phyloP scores from a whole-genome alignment of 53 echinoderm and acorn worm genomes.

The Henricia sp. region DNA sequence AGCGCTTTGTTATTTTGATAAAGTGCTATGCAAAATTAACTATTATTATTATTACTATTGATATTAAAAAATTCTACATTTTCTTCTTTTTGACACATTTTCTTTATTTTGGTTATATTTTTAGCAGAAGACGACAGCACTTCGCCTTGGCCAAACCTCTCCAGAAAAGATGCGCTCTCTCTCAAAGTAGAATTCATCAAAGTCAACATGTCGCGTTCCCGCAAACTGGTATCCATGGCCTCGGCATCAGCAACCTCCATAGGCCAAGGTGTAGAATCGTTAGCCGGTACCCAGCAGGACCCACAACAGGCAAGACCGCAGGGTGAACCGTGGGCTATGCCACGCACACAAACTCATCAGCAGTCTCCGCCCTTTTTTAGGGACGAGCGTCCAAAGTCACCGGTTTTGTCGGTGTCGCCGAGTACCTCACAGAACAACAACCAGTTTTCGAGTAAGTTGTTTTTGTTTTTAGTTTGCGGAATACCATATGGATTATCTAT shows the following conservation, averaged over 20 bases:
- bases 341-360: slow-evolving; percentile 4
- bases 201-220: slow-evolving; percentile 81
- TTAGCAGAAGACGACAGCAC: slow-evolving; percentile 46
- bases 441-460: slow-evolving; percentile 84
- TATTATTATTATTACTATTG: too few species aligned
- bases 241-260: slow-evolving; percentile 42
- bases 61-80: too few species aligned
- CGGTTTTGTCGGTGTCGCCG: slow-evolving; percentile 29
- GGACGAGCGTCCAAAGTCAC: slow-evolving; percentile 35
- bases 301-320: slow-evolving; percentile 21
- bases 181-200: slow-evolving; percentile 87
- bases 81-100: too few species aligned
- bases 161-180: slow-evolving; percentile 88
- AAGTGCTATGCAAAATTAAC: too few species aligned
- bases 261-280: slow-evolving; percentile 6
- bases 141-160: slow-evolving; percentile 24
- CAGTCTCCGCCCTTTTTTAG: slow-evolving; percentile 51
- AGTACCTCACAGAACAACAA: slow-evolving; percentile 69
- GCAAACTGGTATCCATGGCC: slow-evolving; percentile 45
- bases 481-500: too few species aligned
- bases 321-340: slow-evolving; percentile 3
- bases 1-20: too few species aligned
- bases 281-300: slow-evolving; percentile 34
- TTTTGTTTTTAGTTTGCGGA: too few species aligned
- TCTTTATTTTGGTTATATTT: too few species aligned